Percentiles rank a stretch among this genome's conserved stretches.
Conservation (phyloP, 1,140 invertebrate species). For the Thaumatotibia leucotreta region DNA sequence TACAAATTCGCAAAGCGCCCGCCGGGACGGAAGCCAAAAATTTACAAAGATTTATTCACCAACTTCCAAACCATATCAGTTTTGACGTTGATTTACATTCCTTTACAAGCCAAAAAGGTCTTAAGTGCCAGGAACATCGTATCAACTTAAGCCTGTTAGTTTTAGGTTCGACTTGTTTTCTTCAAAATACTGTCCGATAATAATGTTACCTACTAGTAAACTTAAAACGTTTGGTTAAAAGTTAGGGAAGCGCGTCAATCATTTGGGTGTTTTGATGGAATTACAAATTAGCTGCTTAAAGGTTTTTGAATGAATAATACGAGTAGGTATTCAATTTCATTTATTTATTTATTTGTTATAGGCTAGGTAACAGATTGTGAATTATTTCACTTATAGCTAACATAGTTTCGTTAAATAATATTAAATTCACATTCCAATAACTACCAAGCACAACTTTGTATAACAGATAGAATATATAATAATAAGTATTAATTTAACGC, state of each 20-base stretch:
- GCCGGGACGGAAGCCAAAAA: neutral
- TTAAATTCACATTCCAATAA: too few relatives aligned
- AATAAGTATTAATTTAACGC: too few relatives aligned
- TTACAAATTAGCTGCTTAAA: neutral
- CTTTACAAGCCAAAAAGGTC: neutral
- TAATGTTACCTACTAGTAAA: neutral
- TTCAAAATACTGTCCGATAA: neutral
- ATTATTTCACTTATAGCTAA: too few relatives aligned
- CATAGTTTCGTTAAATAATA: too few relatives aligned
- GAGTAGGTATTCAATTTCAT: too few relatives aligned
- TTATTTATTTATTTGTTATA: too few relatives aligned
- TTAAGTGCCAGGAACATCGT: neutral
- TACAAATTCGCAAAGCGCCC: neutral
- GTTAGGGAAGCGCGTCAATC: neutral
- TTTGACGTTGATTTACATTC: constrained; percentile 11
- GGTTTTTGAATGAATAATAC: too few relatives aligned
- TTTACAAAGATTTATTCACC: constrained; percentile 4
- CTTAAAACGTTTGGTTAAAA: neutral
- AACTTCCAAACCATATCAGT: constrained; percentile 11
- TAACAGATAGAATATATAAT: too few relatives aligned
- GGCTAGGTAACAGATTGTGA: too few relatives aligned
- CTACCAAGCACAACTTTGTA: too few relatives aligned
- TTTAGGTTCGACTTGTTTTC: neutral
- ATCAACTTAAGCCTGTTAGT: neutral
- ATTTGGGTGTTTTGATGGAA: neutral